Percentiles rank a stretch among this genome's conserved stretches.
These are phyloP conservation scores for Connochaetes taurinus DNA, from an alignment of 2,113 vertebrate genomes.

Conservation along the genomic window DNA sequence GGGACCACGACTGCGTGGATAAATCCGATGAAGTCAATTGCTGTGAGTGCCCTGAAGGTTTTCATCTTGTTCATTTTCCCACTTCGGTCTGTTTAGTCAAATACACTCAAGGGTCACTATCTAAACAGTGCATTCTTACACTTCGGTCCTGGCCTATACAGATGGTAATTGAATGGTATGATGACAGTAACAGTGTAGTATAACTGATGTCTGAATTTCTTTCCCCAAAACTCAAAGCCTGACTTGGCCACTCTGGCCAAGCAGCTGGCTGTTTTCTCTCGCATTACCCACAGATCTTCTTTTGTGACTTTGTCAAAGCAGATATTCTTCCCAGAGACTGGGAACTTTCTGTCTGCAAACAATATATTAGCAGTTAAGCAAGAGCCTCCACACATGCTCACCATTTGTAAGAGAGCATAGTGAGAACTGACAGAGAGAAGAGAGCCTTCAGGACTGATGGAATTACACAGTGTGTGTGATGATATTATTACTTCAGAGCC, in stretches of 20 bases:
- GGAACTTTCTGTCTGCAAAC: background rate
- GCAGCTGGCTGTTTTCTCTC: background rate
- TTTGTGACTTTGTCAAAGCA: background rate
- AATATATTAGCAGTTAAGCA: background rate
- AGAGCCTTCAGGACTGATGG: background rate
- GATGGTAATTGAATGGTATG: background rate
- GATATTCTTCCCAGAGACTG: background rate
- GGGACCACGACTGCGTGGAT: conserved; percentile 95
- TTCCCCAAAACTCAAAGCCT: background rate
- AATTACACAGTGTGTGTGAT: background rate
- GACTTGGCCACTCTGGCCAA: background rate
- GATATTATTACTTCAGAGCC: background rate
- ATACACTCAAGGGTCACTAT: background rate
- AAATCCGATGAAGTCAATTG: conserved; percentile 96
- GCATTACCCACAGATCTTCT: background rate
- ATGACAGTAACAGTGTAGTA: rapidly evolving
- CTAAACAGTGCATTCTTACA: background rate
- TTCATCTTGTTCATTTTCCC: background rate
- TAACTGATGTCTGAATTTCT: background rate
- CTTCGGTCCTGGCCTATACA: background rate
- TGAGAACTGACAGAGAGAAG: background rate
- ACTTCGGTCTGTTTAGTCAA: background rate
- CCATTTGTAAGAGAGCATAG: background rate
- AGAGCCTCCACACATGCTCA: background rate
- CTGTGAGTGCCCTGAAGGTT: conserved; percentile 84